Conservation (phyloP, 2,888 invertebrate genomes). For the Phortica okadai region DNA sequence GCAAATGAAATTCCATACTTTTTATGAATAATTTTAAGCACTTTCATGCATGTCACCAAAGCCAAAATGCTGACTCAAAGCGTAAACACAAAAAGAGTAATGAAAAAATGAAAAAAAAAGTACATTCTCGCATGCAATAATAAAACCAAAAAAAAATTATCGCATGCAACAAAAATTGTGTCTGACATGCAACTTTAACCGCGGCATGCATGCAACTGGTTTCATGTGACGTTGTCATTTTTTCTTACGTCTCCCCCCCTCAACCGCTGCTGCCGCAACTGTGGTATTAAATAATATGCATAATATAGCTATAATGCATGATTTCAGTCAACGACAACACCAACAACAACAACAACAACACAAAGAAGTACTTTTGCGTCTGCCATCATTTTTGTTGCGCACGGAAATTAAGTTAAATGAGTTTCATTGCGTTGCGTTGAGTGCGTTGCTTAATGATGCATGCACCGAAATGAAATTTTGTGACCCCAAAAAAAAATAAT, state of each 20-base stretch:
- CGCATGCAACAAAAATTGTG: conserved; percentile 19
- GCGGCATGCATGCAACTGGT: conserved; percentile 16
- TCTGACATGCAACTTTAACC: not conserved
- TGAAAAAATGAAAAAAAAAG: not conserved
- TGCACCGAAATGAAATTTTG: conserved; percentile 10
- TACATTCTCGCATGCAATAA: not conserved
- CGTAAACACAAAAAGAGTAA: not conserved
- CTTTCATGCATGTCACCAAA: not conserved
- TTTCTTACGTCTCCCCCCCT: not conserved
- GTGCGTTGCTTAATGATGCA: conserved; percentile 8
- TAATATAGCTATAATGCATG: not conserved
- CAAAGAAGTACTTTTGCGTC: not conserved
- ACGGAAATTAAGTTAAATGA: not conserved
- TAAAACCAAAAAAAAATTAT: conserved; percentile 1
- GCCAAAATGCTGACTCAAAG: not conserved
- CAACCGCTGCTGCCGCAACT: not conserved
- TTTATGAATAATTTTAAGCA: conserved; percentile 9
- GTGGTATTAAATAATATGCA: not conserved
- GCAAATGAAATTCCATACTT: conserved; percentile 30
- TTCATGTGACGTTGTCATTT: not conserved
- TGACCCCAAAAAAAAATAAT: not conserved
- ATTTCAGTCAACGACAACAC: not conserved
- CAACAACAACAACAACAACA: not conserved
- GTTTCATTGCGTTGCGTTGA: not conserved
- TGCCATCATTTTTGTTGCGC: no score